A percentile compares a stretch with the other conserved stretches of the same genome.
These are phyloP conservation scores for Numida meleagris DNA, from an alignment of 2,113 vertebrate species.

Conservation along the genomic window DNA sequence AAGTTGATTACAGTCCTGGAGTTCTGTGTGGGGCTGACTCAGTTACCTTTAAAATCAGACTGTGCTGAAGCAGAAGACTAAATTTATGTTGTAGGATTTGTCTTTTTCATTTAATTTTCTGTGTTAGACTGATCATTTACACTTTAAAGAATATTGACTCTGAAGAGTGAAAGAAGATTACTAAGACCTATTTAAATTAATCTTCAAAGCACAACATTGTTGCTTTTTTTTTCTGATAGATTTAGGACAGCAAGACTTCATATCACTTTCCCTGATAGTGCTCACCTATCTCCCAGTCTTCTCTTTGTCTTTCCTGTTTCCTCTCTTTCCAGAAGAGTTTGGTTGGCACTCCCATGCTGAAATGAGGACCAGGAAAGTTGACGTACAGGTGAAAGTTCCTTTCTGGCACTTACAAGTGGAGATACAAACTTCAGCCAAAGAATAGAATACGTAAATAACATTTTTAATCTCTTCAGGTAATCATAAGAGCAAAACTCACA, in stretches of 20 bases:
- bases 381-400: not conserved
- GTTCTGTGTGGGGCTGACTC: too few species aligned
- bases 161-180: not conserved
- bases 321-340: not conserved
- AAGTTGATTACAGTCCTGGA: too few species aligned
- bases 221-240: not conserved
- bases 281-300: not conserved
- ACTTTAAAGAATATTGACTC: not conserved
- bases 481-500: not conserved
- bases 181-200: not conserved
- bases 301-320: not conserved
- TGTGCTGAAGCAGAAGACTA: too few species aligned
- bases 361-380: not conserved
- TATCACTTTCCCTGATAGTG: not conserved
- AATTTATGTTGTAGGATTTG: too few species aligned
- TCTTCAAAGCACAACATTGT: not conserved
- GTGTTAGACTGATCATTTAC: constrained; percentile 13
- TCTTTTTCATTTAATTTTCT: too few species aligned
- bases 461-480: not conserved
- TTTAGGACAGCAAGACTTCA: not conserved
- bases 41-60: too few species aligned
- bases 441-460: not conserved
- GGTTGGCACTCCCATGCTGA: not conserved
- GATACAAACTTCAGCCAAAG: not conserved
- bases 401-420: not conserved